A percentile compares a stretch with the other conserved stretches of the same genome.
These are phyloP conservation scores for Potamilus streckersoni DNA, from an alignment of 1,140 invertebrate species.

Conservation along the genomic window DNA sequence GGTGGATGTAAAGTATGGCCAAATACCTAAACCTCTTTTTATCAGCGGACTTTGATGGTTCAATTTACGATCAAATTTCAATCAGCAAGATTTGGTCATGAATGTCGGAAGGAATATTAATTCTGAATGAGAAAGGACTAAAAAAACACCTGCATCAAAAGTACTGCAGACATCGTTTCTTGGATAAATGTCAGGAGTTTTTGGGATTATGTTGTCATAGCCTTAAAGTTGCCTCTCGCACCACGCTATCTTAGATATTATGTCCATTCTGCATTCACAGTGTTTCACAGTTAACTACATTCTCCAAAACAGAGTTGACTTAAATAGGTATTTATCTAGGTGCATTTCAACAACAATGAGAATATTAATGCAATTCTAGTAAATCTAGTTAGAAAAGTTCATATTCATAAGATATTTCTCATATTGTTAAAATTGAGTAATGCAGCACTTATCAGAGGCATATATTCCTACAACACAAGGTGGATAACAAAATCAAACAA, in stretches of 20 bases:
- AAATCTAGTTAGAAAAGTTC: background rate
- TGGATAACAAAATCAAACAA: background rate
- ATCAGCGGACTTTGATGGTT: too few relatives aligned
- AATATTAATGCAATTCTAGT: background rate
- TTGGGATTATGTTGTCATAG: too few relatives aligned
- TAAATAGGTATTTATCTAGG: conserved; percentile 16
- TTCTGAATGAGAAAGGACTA: too few relatives aligned
- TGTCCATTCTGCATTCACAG: conserved; percentile 3
- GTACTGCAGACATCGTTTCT: too few relatives aligned
- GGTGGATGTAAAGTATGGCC: too few relatives aligned
- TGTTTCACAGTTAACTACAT: conserved; percentile 11
- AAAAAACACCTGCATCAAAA: too few relatives aligned
- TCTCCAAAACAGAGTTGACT: conserved; percentile 15
- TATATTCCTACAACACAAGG: conserved; percentile 1
- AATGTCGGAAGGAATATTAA: too few relatives aligned
- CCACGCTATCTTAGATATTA: background rate
- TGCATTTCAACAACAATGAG: conserved; percentile 10
- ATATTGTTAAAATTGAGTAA: conserved; percentile 24
- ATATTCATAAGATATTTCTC: conserved; percentile 14
- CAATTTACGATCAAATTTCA: too few relatives aligned
- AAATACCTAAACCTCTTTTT: too few relatives aligned
- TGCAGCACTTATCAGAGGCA: conserved; percentile 12
- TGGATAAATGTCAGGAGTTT: too few relatives aligned
- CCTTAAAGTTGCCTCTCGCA: too few relatives aligned
- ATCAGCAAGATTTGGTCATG: too few relatives aligned